Conservation (phyloP, 2,797 vertebrate genomes). For the Eidolon dupreanum region DNA sequence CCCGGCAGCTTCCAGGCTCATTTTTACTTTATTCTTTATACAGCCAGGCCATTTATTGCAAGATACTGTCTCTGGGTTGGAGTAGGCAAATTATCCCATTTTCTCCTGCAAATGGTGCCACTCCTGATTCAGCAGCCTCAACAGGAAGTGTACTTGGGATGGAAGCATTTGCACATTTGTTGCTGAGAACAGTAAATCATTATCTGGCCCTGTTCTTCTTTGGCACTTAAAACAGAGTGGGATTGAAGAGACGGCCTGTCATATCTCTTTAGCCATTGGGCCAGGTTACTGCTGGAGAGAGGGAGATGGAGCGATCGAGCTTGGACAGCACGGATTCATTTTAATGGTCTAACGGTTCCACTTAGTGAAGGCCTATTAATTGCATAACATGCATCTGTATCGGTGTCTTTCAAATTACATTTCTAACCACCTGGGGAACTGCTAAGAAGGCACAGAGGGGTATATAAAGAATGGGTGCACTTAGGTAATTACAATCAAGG, state of each 20-base stretch:
- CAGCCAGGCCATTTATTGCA: constrained; percentile 5
- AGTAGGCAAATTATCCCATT: constrained; percentile 50
- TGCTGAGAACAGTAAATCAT: constrained; percentile 47
- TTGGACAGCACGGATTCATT: background rate
- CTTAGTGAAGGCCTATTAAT: constrained; percentile 61
- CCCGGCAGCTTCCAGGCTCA: constrained; percentile 27
- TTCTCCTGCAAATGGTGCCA: background rate
- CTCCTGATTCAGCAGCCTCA: constrained; percentile 49
- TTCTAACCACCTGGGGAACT: constrained; percentile 54
- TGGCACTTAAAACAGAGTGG: constrained; percentile 45
- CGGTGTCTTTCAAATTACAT: constrained; percentile 72
- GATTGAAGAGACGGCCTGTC: background rate
- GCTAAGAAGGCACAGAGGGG: background rate
- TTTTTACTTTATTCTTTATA: constrained; percentile 65
- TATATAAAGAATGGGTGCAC: constrained; percentile 46
- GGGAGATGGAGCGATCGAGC: background rate
- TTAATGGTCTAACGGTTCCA: constrained; percentile 56
- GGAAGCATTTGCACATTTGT: constrained; percentile 45
- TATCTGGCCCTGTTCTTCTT: constrained; percentile 21
- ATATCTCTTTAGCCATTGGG: background rate
- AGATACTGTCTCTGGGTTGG: constrained; percentile 17
- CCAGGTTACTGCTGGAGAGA: background rate
- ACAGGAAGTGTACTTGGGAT: background rate
- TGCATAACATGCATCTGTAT: constrained; percentile 48
- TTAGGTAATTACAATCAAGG: constrained; percentile 20